Evolutionary conservation across 2,888 invertebrate species (phyloP).

Genomic region (Agrochola circellaris): DNA sequence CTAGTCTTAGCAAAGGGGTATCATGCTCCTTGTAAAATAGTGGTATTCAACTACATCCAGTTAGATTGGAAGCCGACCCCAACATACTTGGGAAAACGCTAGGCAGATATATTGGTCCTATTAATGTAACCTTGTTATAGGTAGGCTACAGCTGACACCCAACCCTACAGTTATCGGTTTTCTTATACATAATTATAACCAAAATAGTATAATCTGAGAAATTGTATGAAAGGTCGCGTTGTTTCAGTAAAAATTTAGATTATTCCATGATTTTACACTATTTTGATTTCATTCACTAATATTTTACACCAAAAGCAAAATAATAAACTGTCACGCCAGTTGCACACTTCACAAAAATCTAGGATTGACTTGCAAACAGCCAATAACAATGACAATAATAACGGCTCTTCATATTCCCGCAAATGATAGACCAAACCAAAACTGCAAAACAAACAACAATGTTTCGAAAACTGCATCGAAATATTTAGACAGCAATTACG

Average conservation of each 20-base stretch:
- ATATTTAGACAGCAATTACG: slow-evolving; percentile 53
- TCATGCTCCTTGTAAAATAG: too few species aligned
- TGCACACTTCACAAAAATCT: background rate
- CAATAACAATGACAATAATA: slow-evolving; percentile 1
- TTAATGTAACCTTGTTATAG: background rate
- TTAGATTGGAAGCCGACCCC: background rate
- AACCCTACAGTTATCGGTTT: background rate
- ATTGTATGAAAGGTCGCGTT: background rate
- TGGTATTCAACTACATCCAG: background rate
- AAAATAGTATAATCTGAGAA: background rate
- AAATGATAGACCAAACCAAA: slow-evolving; percentile 17
- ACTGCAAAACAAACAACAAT: background rate
- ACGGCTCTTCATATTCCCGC: background rate
- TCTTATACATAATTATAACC: background rate
- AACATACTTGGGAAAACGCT: background rate
- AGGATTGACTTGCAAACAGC: background rate
- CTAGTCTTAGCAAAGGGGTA: background rate
- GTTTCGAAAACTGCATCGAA: slow-evolving; percentile 44
- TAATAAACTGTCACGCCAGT: background rate
- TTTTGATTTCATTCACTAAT: background rate
- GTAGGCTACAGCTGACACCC: background rate
- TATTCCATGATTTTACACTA: background rate
- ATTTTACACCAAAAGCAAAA: background rate
- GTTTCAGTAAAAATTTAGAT: background rate
- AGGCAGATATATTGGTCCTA: background rate